A percentile compares a stretch with the other conserved stretches of the same genome.
Evolutionary conservation across 2,888 invertebrate genomes (phyloP).

Genomic region (Diogma glabrata): DNA sequence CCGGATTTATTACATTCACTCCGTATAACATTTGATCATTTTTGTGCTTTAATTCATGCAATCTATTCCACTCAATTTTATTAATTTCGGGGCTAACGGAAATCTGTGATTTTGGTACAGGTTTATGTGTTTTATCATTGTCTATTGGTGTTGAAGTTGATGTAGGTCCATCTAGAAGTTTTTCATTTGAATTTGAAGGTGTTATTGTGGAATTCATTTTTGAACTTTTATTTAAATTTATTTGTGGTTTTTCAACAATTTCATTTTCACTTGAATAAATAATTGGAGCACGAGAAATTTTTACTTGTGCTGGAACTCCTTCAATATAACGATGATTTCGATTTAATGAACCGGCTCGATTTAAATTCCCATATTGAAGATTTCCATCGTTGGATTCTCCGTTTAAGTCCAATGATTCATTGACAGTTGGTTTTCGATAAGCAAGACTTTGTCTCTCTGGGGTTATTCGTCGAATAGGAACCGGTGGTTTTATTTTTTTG

Average conservation of each 20-base stretch:
- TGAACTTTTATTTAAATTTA: slow-evolving; percentile 6
- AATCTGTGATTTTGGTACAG: slow-evolving; percentile 16
- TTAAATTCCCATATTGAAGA: slow-evolving; percentile 19
- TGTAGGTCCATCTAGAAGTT: slow-evolving; percentile 22
- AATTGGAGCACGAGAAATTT: not conserved
- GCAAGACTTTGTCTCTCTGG: not conserved
- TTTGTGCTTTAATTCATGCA: slow-evolving; percentile 32
- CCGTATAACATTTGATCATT: slow-evolving; percentile 27
- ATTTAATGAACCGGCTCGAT: slow-evolving; percentile 3
- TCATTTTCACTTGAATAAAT: slow-evolving; percentile 3
- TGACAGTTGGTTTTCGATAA: not conserved
- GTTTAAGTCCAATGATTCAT: no score
- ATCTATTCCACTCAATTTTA: slow-evolving; percentile 29
- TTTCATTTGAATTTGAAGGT: slow-evolving; percentile 22
- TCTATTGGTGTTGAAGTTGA: slow-evolving; percentile 25
- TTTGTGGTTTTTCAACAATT: not conserved
- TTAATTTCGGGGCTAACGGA: slow-evolving; percentile 19
- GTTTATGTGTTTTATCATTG: slow-evolving; percentile 9
- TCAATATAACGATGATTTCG: not conserved
- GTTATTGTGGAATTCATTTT: slow-evolving; percentile 14
- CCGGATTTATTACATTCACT: not conserved
- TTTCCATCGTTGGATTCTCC: not conserved
- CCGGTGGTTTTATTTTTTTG: slow-evolving; percentile 17
- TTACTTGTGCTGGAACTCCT: slow-evolving; percentile 4
- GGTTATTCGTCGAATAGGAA: not conserved